phyloP scores from a whole-genome alignment of 2,113 vertebrate genomes.

The Burhinus oedicnemus region DNA sequence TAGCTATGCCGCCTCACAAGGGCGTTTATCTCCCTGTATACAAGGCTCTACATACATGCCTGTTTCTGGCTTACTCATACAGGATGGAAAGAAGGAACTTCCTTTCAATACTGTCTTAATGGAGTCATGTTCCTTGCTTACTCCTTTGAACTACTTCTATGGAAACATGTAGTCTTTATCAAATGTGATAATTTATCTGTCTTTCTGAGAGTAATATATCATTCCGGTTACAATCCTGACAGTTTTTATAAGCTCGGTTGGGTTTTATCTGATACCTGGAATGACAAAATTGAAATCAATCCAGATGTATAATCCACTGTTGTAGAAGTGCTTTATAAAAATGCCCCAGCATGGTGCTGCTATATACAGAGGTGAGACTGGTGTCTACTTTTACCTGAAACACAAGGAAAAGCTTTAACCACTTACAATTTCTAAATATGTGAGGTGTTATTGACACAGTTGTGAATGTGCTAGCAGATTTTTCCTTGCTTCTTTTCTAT shows the following conservation, averaged over 20 bases:
- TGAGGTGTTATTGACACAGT: not conserved
- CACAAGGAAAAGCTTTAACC: not conserved
- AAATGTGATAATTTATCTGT: not conserved
- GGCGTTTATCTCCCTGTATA: not conserved
- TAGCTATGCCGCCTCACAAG: not conserved
- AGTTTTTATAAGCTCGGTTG: not conserved
- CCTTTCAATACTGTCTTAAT: not conserved
- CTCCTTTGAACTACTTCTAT: not conserved
- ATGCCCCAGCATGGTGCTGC: not conserved
- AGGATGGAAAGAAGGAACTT: not conserved
- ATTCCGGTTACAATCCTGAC: not conserved
- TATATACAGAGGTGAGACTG: not conserved
- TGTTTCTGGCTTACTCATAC: not conserved
- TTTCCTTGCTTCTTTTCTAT: not conserved
- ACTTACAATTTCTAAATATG: not conserved
- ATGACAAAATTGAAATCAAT: not conserved
- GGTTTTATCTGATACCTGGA: not conserved
- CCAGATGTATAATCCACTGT: not conserved
- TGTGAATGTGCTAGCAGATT: not conserved
- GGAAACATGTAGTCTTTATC: not conserved
- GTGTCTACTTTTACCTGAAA: not conserved
- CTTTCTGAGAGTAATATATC: not conserved
- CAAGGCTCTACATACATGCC: accelerated
- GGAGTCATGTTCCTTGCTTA: not conserved
- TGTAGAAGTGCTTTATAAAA: not conserved